These are phyloP conservation scores for Chunga burmeisteri DNA, from an alignment of 2,113 vertebrate genomes.

Conservation along the genomic window DNA sequence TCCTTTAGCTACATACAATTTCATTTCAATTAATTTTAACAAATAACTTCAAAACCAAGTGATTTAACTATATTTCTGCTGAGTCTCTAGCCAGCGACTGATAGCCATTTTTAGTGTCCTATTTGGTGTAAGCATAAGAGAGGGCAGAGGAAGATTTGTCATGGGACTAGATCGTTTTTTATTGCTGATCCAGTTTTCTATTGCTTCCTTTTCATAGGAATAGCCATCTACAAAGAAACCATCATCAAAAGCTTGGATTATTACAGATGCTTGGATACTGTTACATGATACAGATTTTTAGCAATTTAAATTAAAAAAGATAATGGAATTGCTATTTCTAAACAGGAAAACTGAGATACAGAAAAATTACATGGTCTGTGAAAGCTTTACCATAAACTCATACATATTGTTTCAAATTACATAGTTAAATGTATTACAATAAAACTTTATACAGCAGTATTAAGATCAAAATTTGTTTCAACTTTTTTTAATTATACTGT, in stretches of 20 bases:
- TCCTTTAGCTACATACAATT: not conserved
- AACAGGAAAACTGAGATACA: not conserved
- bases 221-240: conserved; percentile 86
- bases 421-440: not conserved
- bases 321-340: not conserved
- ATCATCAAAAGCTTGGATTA: not conserved
- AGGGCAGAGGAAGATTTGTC: conserved; percentile 91
- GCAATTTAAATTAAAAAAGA: not conserved
- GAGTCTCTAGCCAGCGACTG: conserved; percentile 82
- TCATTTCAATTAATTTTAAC: not conserved
- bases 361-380: not conserved
- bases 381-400: not conserved
- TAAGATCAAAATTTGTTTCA: not conserved
- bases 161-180: conserved; percentile 92
- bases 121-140: conserved; percentile 87
- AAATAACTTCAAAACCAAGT: not conserved
- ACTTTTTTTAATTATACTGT: not conserved
- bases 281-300: not conserved
- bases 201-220: conserved; percentile 92
- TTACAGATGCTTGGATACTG: not conserved
- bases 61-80: conserved; percentile 20
- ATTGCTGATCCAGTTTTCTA: conserved; percentile 88
- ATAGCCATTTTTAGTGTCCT: conserved; percentile 96
- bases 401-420: not conserved
- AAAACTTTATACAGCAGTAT: not conserved